phyloP scores from a whole-genome alignment of 2,113 vertebrate genomes.

The Alethe diademata region DNA sequence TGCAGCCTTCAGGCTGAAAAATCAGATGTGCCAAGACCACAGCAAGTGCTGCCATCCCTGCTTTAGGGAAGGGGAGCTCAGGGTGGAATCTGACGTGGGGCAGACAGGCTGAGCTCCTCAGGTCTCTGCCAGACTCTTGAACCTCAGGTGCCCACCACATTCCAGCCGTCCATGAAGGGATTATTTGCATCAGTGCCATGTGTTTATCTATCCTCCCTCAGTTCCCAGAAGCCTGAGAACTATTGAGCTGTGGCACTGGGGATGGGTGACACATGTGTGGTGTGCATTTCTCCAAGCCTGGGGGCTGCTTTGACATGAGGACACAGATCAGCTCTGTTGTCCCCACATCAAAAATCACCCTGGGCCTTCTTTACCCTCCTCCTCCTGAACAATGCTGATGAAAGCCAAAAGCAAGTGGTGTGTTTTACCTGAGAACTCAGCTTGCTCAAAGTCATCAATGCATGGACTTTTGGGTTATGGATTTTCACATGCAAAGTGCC shows the following conservation, averaged over 20 bases:
- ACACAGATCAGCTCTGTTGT: not conserved
- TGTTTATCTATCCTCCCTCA: not conserved
- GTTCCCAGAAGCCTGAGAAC: not conserved
- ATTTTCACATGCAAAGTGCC: conserved; percentile 12
- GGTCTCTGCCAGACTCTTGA: not conserved
- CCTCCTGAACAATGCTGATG: not conserved
- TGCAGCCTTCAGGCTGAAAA: not conserved
- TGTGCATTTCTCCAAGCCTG: not conserved
- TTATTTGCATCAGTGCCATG: not conserved
- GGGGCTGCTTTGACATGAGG: not conserved
- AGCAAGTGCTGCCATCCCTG: not conserved
- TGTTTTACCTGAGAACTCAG: not conserved
- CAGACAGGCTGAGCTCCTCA: not conserved
- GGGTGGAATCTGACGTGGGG: not conserved
- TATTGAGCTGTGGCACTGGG: not conserved
- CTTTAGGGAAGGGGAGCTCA: not conserved
- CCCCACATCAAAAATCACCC: not conserved
- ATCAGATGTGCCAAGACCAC: not conserved
- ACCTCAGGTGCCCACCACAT: not conserved
- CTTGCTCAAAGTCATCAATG: not conserved
- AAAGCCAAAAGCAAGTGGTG: not conserved
- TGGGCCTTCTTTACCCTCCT: not conserved
- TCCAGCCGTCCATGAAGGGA: not conserved
- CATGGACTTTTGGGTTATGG: conserved; percentile 31
- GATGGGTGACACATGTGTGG: rapidly evolving